Conservation (phyloP, 2,113 vertebrate genomes). For the Alexandromys fortis region DNA sequence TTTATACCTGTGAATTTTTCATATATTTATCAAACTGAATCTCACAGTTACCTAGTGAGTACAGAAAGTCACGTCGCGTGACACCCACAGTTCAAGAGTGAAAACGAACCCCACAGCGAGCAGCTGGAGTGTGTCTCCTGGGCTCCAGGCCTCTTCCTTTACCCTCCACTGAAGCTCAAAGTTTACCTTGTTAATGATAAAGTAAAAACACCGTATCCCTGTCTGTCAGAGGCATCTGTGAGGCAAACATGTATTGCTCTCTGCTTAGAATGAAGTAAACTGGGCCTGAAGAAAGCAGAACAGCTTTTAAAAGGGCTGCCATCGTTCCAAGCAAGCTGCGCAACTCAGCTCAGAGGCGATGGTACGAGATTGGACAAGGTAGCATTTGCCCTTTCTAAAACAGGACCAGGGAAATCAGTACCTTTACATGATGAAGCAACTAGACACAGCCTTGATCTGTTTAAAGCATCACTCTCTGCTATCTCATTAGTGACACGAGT, state of each 20-base stretch:
- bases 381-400: not conserved
- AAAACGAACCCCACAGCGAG: not conserved
- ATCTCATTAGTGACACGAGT: constrained; percentile 2
- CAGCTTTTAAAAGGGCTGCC: not conserved
- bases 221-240: not conserved
- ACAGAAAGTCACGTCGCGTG: not conserved
- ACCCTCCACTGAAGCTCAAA: constrained; percentile 25
- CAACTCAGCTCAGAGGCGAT: not conserved
- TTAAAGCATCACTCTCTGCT: not conserved
- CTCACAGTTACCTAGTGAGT: not conserved
- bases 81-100: not conserved
- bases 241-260: not conserved
- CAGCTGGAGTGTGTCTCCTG: not conserved
- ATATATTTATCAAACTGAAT: not conserved
- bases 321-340: not conserved
- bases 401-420: constrained; percentile 3
- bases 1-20: not conserved
- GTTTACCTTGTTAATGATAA: constrained; percentile 58
- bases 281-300: not conserved
- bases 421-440: not conserved
- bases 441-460: constrained; percentile 10
- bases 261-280: not conserved
- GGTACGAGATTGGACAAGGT: not conserved
- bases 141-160: not conserved
- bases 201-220: not conserved